Percentiles rank a stretch among this genome's conserved stretches.
These are phyloP conservation scores for Protophormia terraenovae DNA, from an alignment of 2,888 invertebrate genomes.

Conservation along the genomic window DNA sequence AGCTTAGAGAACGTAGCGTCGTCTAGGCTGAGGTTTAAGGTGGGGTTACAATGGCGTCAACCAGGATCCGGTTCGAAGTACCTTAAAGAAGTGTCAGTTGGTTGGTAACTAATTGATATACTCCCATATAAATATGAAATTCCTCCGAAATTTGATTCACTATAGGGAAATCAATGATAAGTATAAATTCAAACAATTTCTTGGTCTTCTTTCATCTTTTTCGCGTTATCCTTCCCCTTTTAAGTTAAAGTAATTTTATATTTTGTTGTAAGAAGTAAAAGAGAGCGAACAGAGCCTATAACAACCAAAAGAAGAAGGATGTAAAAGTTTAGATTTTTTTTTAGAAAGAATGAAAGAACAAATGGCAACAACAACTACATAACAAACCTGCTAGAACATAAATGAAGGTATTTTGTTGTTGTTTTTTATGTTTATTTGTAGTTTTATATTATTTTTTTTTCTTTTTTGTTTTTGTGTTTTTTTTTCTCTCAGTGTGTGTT, in stretches of 20 bases:
- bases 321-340: slow-evolving; percentile 64
- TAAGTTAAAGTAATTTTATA: not conserved
- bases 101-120: too few relatives aligned
- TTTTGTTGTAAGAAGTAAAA: slow-evolving; percentile 13
- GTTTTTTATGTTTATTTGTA: slow-evolving; percentile 34
- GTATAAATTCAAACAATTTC: too few relatives aligned
- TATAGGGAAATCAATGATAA: too few relatives aligned
- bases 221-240: slow-evolving; percentile 39
- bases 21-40: too few relatives aligned
- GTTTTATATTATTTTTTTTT: not conserved
- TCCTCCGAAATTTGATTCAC: too few relatives aligned
- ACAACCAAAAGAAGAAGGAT: slow-evolving; percentile 58
- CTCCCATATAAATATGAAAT: too few relatives aligned
- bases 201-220: too few relatives aligned
- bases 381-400: slow-evolving; percentile 46
- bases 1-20: too few relatives aligned
- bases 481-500: slow-evolving; percentile 41
- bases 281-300: slow-evolving; percentile 24
- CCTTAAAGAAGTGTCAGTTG: too few relatives aligned
- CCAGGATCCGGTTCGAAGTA: too few relatives aligned
- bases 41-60: too few relatives aligned
- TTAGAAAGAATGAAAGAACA: slow-evolving; percentile 39
- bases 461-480: not conserved
- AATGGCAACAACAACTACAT: slow-evolving; percentile 3
- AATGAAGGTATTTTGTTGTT: slow-evolving; percentile 34